Percentiles rank a stretch among this genome's conserved stretches.
Conservation (phyloP, 2,888 invertebrate species). For the Meiosimyza platycephala region DNA sequence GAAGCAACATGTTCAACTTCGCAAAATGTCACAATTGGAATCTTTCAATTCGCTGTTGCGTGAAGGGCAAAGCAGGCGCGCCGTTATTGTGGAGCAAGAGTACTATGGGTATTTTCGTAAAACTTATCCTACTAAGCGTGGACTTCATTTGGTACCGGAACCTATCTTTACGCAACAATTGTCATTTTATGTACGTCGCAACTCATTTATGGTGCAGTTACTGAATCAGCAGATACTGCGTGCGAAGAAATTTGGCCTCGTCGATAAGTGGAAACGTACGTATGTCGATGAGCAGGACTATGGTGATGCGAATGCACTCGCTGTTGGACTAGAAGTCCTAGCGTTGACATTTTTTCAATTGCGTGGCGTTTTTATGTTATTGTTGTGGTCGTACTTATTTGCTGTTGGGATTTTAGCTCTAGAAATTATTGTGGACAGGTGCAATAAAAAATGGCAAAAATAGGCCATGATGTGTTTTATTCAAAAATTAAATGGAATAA, state of each 20-base stretch:
- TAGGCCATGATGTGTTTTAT: no score
- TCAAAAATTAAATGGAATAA: no score
- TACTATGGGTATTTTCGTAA: conserved; percentile 20
- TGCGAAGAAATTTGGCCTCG: conserved; percentile 23
- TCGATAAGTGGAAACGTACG: background rate
- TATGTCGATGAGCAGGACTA: background rate
- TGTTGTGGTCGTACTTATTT: background rate
- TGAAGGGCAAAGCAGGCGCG: background rate
- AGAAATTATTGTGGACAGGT: background rate
- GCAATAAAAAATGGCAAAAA: background rate
- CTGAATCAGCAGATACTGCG: conserved; percentile 4
- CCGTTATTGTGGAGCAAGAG: background rate
- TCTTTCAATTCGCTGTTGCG: conserved; percentile 10
- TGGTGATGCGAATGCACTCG: no score
- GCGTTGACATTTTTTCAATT: background rate
- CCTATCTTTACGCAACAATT: background rate
- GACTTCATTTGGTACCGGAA: conserved; percentile 1
- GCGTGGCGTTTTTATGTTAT: background rate
- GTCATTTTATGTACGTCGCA: conserved; percentile 13
- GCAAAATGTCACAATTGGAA: background rate
- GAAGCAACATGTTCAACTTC: conserved; percentile 26
- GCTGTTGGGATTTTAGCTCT: background rate
- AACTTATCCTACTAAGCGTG: background rate
- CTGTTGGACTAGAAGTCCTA: background rate
- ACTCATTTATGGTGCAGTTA: conserved; percentile 10